Conservation (phyloP, 37 sponge, comb jelly and placozoan genomes). For the Axinella damicornis region DNA sequence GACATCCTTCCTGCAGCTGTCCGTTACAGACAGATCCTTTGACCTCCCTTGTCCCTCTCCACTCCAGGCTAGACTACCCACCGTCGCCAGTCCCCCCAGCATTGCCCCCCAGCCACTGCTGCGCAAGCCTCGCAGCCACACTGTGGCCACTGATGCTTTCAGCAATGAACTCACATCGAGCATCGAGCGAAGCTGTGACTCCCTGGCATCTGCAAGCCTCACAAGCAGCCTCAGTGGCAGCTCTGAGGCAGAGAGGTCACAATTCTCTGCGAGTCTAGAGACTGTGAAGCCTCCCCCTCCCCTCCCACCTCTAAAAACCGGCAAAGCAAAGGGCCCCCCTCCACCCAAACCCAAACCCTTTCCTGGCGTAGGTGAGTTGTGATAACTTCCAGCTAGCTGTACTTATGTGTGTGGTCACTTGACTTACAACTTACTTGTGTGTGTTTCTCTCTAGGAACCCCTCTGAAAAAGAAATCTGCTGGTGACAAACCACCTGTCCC, state of each 20-base stretch:
- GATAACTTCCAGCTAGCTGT: neutral
- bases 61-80: neutral
- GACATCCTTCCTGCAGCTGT: too few relatives aligned
- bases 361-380: neutral
- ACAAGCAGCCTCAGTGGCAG: neutral
- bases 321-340: constrained; percentile 9
- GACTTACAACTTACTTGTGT: neutral
- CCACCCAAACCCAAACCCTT: constrained; percentile 52
- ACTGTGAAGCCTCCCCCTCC: neutral
- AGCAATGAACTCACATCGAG: neutral
- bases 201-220: neutral
- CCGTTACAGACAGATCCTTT: too few relatives aligned
- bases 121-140: constrained; percentile 28
- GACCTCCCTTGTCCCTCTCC: neutral
- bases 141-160: neutral
- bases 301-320: constrained; percentile 9
- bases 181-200: neutral
- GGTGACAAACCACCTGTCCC: neutral
- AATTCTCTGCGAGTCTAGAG: neutral
- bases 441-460: neutral
- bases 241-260: neutral
- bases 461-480: constrained; percentile 1
- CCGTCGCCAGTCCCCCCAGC: neutral
- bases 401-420: too few relatives aligned
- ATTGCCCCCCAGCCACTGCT: neutral